These are phyloP conservation scores for Megalops atlanticus DNA, from an alignment of 2,113 vertebrate species.

Conservation along the genomic window DNA sequence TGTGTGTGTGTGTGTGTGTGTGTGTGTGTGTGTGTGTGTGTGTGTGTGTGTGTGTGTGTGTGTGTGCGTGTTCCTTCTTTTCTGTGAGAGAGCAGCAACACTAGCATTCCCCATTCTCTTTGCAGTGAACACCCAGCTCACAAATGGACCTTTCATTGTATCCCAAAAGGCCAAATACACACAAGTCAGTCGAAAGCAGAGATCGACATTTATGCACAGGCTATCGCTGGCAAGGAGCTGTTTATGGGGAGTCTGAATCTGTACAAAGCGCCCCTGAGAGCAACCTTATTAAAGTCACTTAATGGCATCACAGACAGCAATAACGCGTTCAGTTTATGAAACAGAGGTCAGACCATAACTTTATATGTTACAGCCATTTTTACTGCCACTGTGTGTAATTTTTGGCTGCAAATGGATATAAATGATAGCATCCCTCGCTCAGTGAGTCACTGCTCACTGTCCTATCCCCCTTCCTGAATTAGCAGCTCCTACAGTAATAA, in stretches of 20 bases:
- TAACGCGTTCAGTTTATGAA: background rate
- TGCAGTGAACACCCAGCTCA: background rate
- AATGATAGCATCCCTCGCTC: too few species aligned
- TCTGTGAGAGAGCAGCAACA: background rate
- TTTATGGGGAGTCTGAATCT: background rate
- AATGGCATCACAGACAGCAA: background rate
- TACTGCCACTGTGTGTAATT: background rate
- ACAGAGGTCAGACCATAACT: background rate
- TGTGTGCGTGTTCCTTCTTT: background rate
- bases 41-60: background rate
- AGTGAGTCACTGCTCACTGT: too few species aligned
- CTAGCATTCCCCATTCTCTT: background rate
- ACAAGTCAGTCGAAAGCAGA: background rate
- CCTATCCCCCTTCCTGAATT: too few species aligned
- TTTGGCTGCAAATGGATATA: background rate
- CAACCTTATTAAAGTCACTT: background rate
- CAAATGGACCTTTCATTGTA: too few species aligned
- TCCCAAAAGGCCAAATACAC: background rate
- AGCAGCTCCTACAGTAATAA: too few species aligned
- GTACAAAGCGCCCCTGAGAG: background rate
- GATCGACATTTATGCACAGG: background rate
- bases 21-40: slow-evolving; percentile 14
- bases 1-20: background rate
- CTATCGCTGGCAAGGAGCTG: background rate
- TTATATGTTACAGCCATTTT: too few species aligned